Evolutionary conservation across 2,113 vertebrate genomes (phyloP).

Genomic region (Cardinalis cardinalis): DNA sequence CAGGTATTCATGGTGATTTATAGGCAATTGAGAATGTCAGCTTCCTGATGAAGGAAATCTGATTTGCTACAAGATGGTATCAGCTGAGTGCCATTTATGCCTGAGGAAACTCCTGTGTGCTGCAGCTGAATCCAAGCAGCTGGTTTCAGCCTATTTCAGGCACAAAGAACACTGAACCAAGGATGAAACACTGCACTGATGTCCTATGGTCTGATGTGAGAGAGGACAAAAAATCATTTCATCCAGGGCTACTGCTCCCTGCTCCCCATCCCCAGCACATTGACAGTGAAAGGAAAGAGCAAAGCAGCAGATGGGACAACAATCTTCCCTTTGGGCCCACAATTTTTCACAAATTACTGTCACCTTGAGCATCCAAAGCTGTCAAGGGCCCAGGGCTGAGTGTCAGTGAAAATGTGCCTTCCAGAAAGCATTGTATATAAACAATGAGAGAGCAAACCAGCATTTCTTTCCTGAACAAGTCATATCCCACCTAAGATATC

Average conservation of each 20-base stretch:
- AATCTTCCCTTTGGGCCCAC: background rate
- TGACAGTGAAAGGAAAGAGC: background rate
- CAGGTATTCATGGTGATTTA: background rate
- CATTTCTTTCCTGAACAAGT: background rate
- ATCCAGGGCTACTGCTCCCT: background rate
- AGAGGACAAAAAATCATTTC: background rate
- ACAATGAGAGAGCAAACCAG: background rate
- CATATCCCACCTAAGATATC: background rate
- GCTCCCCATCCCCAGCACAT: accelerated
- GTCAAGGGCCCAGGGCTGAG: background rate
- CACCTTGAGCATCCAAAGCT: background rate
- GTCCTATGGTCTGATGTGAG: background rate
- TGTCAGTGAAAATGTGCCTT: background rate
- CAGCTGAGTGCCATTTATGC: background rate
- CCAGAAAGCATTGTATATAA: background rate
- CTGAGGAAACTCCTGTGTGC: background rate
- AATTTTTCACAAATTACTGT: background rate
- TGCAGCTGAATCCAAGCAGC: background rate
- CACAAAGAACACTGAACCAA: background rate
- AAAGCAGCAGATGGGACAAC: background rate
- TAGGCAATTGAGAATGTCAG: background rate
- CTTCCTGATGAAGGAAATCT: background rate
- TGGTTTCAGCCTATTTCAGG: background rate
- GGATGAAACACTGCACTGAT: background rate
- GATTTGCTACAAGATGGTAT: background rate